phyloP scores from a whole-genome alignment of 1,140 invertebrate species.

The Ceratina japonica region DNA sequence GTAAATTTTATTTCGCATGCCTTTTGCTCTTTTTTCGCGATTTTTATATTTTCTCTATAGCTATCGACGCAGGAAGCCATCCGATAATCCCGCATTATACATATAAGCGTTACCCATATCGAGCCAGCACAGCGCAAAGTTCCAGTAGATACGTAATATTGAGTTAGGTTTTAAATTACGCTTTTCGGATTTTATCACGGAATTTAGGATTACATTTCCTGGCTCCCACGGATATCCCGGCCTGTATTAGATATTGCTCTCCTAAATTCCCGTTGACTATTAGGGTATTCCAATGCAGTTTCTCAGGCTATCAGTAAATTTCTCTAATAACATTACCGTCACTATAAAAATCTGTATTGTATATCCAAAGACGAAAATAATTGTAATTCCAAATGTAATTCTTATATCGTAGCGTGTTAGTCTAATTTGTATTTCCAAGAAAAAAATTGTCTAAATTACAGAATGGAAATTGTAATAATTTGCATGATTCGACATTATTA shows the following conservation, averaged over 20 bases:
- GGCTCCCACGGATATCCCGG: constrained; percentile 2
- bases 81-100: constrained; percentile 34
- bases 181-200: constrained; percentile 31
- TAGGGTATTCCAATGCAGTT: constrained; percentile 8
- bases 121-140: constrained; percentile 7
- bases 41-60: not conserved
- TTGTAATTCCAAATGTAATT: too few relatives aligned
- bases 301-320: not conserved
- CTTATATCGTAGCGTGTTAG: too few relatives aligned
- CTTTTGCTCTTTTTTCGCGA: too few relatives aligned
- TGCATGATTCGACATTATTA: too few relatives aligned
- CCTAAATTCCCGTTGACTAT: constrained; percentile 21
- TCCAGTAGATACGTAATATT: constrained; percentile 28
- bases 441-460: too few relatives aligned
- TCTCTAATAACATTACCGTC: not conserved
- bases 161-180: constrained; percentile 35
- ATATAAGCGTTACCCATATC: constrained; percentile 32
- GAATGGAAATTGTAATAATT: too few relatives aligned
- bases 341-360: too few relatives aligned
- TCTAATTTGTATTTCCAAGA: too few relatives aligned
- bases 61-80: constrained; percentile 16
- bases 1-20: not conserved
- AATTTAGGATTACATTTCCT: constrained; percentile 43
- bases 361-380: too few relatives aligned
- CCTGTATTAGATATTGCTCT: constrained; percentile 21